Evolutionary conservation across 1,140 invertebrate genomes (phyloP).

Genomic region (Polypedilum pembai): DNA sequence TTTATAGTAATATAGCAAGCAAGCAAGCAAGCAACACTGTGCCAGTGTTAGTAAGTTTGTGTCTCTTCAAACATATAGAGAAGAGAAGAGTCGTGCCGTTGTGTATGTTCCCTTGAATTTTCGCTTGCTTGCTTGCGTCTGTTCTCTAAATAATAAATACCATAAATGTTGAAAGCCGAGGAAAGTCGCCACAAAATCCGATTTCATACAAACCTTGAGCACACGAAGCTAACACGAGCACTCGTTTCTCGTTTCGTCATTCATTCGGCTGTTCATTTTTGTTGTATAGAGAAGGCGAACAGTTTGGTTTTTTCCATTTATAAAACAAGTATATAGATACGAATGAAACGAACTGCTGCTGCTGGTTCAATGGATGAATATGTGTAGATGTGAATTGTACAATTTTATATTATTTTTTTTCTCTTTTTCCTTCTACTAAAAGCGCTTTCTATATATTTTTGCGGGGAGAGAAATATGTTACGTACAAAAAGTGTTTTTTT

Average conservation of each 20-base stretch:
- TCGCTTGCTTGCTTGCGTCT: conserved; percentile 28
- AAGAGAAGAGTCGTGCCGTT: not conserved
- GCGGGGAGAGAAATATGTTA: conserved; percentile 27
- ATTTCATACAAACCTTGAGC: not conserved
- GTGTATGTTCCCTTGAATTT: conserved; percentile 25
- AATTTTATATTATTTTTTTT: conserved; percentile 20
- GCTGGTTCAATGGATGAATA: not conserved
- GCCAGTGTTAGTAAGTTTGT: not conserved
- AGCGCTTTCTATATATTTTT: conserved; percentile 28
- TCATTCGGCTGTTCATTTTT: not conserved
- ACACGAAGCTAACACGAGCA: not conserved
- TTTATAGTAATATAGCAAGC: conserved; percentile 27
- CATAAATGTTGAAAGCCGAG: conserved; percentile 22
- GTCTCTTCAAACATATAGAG: conserved; percentile 3
- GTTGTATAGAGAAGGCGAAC: not conserved
- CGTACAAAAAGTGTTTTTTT: conserved; percentile 11
- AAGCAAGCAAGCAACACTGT: not conserved
- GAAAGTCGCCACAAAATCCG: conserved; percentile 9
- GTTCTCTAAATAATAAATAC: conserved; percentile 28
- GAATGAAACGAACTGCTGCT: not conserved
- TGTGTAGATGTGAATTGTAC: conserved; percentile 21
- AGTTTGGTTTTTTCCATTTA: conserved; percentile 18
- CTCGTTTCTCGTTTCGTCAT: not conserved
- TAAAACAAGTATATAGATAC: conserved; percentile 22
- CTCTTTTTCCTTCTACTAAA: conserved; percentile 3